A percentile compares a stretch with the other conserved stretches of the same genome.
Conservation (phyloP, 2,797 vertebrate genomes). For the Loris lydekkerianus region DNA sequence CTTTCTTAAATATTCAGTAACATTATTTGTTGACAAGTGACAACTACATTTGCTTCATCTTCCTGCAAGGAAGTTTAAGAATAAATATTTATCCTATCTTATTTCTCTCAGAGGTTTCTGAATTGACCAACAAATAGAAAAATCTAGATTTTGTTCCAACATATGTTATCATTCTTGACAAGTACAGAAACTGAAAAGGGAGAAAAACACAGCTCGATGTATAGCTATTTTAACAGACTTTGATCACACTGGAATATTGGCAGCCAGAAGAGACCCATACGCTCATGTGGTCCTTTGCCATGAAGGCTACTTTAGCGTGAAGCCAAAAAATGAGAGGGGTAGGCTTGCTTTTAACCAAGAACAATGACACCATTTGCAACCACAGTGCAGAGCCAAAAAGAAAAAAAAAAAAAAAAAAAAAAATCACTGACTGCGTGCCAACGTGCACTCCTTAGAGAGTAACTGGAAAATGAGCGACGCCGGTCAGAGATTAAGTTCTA, state of each 20-base stretch:
- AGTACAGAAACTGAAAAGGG: background rate
- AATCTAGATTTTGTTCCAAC: slow-evolving; percentile 55
- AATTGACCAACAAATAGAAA: slow-evolving; percentile 23
- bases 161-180: slow-evolving; percentile 9
- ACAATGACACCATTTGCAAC: slow-evolving; percentile 87
- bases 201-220: background rate
- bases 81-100: slow-evolving; percentile 44
- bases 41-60: slow-evolving; percentile 43
- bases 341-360: slow-evolving; percentile 86
- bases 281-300: slow-evolving; percentile 71
- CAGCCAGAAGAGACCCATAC: slow-evolving; percentile 80
- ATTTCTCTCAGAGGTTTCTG: slow-evolving; percentile 26
- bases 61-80: slow-evolving; percentile 16
- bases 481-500: slow-evolving; percentile 87
- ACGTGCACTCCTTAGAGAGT: slow-evolving; percentile 81
- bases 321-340: slow-evolving; percentile 72
- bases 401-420: slow-evolving; percentile 56
- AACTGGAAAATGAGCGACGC: slow-evolving; percentile 86
- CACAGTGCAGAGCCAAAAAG: slow-evolving; percentile 80
- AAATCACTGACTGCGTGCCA: slow-evolving; percentile 84
- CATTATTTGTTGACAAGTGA: slow-evolving; percentile 22
- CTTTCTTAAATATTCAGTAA: slow-evolving; percentile 46
- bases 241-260: slow-evolving; percentile 66
- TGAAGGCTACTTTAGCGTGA: slow-evolving; percentile 80
- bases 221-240: slow-evolving; percentile 68